phyloP scores from a whole-genome alignment of 2,113 vertebrate genomes.

The Pteropus alecto region DNA sequence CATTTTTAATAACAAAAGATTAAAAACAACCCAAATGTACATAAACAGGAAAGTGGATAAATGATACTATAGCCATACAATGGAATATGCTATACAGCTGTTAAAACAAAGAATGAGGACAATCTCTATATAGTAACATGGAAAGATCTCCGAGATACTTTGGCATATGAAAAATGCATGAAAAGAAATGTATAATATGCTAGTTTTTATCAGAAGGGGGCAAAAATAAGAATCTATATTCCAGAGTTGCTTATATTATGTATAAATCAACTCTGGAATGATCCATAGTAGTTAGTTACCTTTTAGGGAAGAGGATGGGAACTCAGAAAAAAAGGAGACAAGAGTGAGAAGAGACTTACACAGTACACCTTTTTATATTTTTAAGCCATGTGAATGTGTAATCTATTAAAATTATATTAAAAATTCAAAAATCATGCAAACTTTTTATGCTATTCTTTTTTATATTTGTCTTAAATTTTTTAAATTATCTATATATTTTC shows the following conservation, averaged over 20 bases:
- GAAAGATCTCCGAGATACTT: neutral
- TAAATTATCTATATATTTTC: neutral
- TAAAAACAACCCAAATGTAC: neutral
- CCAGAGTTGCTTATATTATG: neutral
- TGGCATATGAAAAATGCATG: neutral
- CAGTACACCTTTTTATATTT: neutral
- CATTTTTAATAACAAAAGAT: constrained; percentile 14
- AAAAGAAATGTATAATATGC: neutral
- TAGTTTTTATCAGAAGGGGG: constrained; percentile 7
- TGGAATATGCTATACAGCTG: neutral
- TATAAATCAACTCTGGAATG: neutral
- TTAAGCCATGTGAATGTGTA: neutral
- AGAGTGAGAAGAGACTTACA: neutral
- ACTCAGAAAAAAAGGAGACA: neutral
- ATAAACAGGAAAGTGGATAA: neutral
- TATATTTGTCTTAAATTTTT: neutral
- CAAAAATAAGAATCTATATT: neutral
- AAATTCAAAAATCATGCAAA: neutral
- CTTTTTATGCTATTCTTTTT: neutral
- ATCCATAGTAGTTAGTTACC: neutral
- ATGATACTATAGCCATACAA: neutral
- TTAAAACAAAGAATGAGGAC: neutral
- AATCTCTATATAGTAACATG: neutral
- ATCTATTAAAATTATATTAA: neutral
- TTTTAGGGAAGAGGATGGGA: neutral